Conservation (phyloP, 2,113 vertebrate genomes). For the Spea multiplicata region DNA sequence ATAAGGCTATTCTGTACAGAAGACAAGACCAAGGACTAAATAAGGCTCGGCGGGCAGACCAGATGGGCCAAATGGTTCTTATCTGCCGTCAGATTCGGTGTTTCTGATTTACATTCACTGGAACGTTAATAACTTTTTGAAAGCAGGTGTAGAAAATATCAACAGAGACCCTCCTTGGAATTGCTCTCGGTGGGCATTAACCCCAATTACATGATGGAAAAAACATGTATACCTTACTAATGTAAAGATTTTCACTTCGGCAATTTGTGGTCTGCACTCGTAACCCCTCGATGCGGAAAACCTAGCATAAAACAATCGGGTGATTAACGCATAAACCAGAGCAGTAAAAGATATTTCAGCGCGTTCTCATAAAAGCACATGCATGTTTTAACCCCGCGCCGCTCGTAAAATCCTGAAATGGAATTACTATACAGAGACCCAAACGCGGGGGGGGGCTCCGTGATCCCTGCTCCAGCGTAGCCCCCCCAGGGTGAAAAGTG, state of each 20-base stretch:
- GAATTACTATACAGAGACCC: slow-evolving; percentile 22
- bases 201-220: background rate
- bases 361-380: slow-evolving; percentile 16
- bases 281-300: background rate
- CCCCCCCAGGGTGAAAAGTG: slow-evolving; percentile 11
- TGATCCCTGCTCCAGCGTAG: too few relatives aligned
- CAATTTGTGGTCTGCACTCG: slow-evolving; percentile 1
- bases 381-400: slow-evolving; percentile 23
- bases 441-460: background rate
- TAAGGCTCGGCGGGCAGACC: too few relatives aligned
- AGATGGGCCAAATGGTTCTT: too few relatives aligned
- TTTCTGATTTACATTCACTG: too few relatives aligned
- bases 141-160: background rate
- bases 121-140: too few relatives aligned
- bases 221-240: background rate
- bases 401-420: slow-evolving; percentile 25
- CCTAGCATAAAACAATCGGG: background rate
- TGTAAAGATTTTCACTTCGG: slow-evolving; percentile 30
- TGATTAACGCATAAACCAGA: slow-evolving; percentile 23
- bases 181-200: background rate
- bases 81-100: too few relatives aligned
- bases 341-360: slow-evolving; percentile 28
- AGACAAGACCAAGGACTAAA: too few relatives aligned
- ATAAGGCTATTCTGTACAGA: too few relatives aligned
- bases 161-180: background rate